A percentile compares a stretch with the other conserved stretches of the same genome.
Evolutionary conservation across 2,888 invertebrate species (phyloP).

Genomic region (Ecliptopera silaceata): DNA sequence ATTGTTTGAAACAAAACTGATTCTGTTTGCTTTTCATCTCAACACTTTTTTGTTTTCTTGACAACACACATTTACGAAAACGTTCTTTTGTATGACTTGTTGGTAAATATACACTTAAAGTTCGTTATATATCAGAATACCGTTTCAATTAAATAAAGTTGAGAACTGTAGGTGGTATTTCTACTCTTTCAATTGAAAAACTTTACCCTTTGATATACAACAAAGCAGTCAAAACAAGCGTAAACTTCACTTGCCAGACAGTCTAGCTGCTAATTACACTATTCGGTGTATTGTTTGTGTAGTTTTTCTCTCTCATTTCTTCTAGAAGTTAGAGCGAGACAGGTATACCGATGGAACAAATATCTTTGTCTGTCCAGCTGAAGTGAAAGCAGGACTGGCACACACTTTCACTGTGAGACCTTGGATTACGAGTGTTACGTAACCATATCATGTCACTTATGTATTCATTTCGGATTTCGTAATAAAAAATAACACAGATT

Average conservation of each 20-base stretch:
- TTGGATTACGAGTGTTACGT: conserved; percentile 64
- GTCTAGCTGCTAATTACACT: background rate
- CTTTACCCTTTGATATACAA: background rate
- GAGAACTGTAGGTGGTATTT: background rate
- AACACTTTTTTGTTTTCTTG: too few species aligned
- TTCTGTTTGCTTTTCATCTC: too few species aligned
- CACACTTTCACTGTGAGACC: conserved; percentile 68
- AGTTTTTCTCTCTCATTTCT: conserved; percentile 3
- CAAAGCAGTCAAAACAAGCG: background rate
- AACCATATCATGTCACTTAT: conserved; percentile 55
- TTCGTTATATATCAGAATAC: background rate
- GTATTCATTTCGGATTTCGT: conserved; percentile 46
- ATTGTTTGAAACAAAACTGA: background rate
- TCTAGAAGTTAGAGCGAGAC: conserved; percentile 15
- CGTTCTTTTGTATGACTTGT: background rate
- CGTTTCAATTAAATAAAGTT: background rate
- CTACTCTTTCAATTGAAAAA: background rate
- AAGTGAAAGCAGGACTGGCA: conserved; percentile 59
- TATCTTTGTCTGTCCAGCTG: conserved; percentile 10
- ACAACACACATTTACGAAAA: too few species aligned
- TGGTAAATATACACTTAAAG: background rate
- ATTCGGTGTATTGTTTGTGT: background rate
- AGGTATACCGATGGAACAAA: conserved; percentile 8
- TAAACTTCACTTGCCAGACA: background rate
- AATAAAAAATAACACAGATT: conserved; percentile 33